Conservation (phyloP, 2,888 invertebrate species). For the Fabriciana adippe region DNA sequence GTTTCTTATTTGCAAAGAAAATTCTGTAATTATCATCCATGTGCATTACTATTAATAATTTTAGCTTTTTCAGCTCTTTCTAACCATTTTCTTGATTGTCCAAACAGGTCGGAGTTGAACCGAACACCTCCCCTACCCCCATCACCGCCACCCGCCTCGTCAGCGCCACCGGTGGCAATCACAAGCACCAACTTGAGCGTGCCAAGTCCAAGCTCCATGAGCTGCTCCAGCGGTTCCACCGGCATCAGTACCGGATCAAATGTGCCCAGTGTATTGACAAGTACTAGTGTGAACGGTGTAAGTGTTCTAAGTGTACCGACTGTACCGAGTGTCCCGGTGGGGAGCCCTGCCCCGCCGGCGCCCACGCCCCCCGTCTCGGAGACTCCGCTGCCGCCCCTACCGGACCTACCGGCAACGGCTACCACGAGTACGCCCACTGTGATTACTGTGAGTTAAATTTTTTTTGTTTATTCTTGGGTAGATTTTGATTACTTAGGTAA, state of each 20-base stretch:
- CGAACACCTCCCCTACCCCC: conserved; percentile 70
- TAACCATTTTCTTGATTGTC: background rate
- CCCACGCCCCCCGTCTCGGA: conserved; percentile 35
- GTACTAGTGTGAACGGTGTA: conserved; percentile 34
- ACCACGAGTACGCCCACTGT: conserved; percentile 39
- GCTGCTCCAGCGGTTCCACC: conserved; percentile 53
- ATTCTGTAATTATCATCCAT: too few relatives aligned
- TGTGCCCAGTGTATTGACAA: conserved; percentile 31
- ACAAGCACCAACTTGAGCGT: conserved; percentile 35
- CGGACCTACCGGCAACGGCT: conserved; percentile 22
- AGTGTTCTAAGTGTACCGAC: conserved; percentile 30
- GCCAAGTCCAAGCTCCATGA: conserved; percentile 25
- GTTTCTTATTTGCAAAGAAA: background rate
- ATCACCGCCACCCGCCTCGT: conserved; percentile 69
- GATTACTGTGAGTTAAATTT: conserved; percentile 36
- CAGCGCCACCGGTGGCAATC: conserved; percentile 56
- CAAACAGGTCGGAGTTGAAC: conserved; percentile 60
- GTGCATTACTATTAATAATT: background rate
- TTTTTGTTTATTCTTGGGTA: background rate
- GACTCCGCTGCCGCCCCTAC: conserved; percentile 21
- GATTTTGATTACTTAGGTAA: too few relatives aligned
- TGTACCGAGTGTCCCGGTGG: conserved; percentile 23
- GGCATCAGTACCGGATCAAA: conserved; percentile 52
- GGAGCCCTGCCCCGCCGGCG: conserved; percentile 35
- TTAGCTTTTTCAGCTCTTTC: background rate